Evolutionary conservation across 2,113 vertebrate genomes (phyloP).

Genomic region (Caloenas nicobarica): DNA sequence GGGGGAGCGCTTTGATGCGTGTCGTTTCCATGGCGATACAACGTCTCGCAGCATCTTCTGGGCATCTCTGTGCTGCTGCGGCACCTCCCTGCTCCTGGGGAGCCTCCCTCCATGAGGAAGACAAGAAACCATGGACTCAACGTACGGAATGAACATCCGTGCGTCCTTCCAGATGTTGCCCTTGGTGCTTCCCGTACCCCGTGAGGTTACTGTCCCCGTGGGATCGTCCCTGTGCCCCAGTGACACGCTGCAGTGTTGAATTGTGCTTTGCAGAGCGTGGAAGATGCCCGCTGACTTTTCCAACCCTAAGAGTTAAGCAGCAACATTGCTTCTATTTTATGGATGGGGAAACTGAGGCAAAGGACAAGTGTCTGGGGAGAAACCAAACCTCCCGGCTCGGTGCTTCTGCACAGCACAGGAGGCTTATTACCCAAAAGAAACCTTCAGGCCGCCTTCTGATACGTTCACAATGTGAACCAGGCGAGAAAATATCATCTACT

Average conservation of each 20-base stretch:
- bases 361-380: background rate
- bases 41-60: background rate
- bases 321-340: rapidly evolving
- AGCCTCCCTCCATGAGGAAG: background rate
- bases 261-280: rapidly evolving
- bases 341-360: background rate
- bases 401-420: background rate
- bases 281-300: background rate
- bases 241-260: rapidly evolving
- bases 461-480: background rate
- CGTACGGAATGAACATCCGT: background rate
- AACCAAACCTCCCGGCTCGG: background rate
- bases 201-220: background rate
- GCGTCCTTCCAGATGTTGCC: background rate
- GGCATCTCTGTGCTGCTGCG: background rate
- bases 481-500: background rate
- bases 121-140: rapidly evolving
- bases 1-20: background rate
- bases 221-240: background rate
- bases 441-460: background rate
- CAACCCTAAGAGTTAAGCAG: background rate
- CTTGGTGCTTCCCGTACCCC: background rate
- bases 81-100: background rate
- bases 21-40: background rate
- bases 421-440: background rate